phyloP scores from a whole-genome alignment of 2,888 invertebrate species.

The Cremastobaeus sp. region DNA sequence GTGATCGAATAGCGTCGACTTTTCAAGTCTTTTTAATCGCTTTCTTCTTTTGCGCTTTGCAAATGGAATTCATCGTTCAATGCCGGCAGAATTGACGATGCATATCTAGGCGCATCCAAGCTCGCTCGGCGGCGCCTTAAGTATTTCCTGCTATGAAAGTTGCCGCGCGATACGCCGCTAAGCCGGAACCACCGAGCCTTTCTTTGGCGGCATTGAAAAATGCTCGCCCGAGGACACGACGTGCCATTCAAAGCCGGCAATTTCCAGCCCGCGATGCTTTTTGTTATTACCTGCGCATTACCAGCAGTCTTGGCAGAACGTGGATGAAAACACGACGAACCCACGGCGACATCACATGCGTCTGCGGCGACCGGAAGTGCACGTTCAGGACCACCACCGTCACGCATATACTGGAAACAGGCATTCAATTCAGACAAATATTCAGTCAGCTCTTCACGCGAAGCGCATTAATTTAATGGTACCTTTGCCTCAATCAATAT shows the following conservation, averaged over 20 bases:
- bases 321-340: constrained; percentile 97
- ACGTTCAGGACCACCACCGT: constrained; percentile 98
- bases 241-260: constrained; percentile 39
- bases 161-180: constrained; percentile 35
- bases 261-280: constrained; percentile 14
- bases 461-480: too few species aligned
- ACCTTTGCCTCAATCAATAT: too few species aligned
- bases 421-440: neutral
- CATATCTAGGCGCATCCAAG: constrained; percentile 46
- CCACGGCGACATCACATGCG: constrained; percentile 98
- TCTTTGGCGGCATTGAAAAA: constrained; percentile 45
- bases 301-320: constrained; percentile 94
- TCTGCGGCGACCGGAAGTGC: constrained; percentile 98
- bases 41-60: constrained; percentile 27
- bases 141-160: constrained; percentile 51
- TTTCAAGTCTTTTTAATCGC: constrained; percentile 41
- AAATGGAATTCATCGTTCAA: constrained; percentile 47
- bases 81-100: constrained; percentile 44
- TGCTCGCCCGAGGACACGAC: constrained; percentile 47
- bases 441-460: too few species aligned
- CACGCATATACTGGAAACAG: constrained; percentile 88
- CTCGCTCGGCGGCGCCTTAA: constrained; percentile 43
- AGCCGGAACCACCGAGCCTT: constrained; percentile 47
- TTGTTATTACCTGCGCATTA: constrained; percentile 86
- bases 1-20: constrained; percentile 28